These are phyloP conservation scores for Corvus cornix DNA, from an alignment of 2,113 vertebrate species.

Conservation along the genomic window DNA sequence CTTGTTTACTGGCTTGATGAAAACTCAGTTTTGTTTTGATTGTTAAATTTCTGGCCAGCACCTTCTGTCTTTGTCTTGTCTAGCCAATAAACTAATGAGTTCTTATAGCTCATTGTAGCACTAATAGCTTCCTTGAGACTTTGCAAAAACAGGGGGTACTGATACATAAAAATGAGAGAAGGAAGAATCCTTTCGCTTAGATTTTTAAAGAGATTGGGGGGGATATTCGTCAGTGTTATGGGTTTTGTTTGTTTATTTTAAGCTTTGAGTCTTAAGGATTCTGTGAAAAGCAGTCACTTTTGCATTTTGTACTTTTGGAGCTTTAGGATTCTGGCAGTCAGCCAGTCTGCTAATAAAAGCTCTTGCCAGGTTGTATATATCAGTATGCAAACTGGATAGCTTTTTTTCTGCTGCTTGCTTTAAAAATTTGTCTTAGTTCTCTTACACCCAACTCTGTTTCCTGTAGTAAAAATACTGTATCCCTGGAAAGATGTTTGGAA, in stretches of 20 bases:
- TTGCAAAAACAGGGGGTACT: neutral
- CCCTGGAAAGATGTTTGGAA: neutral
- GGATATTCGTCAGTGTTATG: neutral
- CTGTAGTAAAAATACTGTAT: neutral
- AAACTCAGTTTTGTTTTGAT: conserved; percentile 43
- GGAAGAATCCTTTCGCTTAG: neutral
- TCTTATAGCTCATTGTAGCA: neutral
- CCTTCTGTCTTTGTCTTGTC: neutral
- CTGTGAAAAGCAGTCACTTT: neutral
- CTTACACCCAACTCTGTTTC: neutral
- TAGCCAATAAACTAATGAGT: neutral
- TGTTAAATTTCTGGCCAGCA: neutral
- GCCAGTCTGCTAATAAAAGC: neutral
- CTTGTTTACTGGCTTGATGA: neutral
- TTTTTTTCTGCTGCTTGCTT: neutral
- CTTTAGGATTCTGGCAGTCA: neutral
- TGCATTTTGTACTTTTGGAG: neutral
- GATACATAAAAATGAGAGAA: neutral
- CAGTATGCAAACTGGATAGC: neutral
- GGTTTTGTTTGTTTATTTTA: neutral
- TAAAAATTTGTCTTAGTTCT: neutral
- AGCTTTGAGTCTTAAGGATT: neutral
- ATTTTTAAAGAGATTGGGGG: neutral
- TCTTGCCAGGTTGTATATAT: neutral
- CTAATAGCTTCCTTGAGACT: neutral